A percentile compares a stretch with the other conserved stretches of the same genome.
These are phyloP conservation scores for Saccostrea glomerata DNA, from an alignment of 1,140 invertebrate genomes.

Conservation along the genomic window DNA sequence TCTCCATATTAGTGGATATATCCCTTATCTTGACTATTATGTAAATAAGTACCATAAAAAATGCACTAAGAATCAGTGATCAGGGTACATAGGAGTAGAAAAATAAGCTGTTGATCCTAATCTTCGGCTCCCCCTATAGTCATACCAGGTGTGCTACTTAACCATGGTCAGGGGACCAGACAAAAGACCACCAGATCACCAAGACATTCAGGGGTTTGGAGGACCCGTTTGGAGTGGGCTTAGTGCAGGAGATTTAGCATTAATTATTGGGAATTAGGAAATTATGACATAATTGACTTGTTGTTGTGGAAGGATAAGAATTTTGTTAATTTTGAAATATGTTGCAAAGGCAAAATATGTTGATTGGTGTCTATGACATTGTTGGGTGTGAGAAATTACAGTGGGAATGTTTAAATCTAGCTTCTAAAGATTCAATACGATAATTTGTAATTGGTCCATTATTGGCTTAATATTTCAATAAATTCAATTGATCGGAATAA, in stretches of 20 bases:
- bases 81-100: neutral
- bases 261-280: neutral
- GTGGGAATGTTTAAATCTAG: neutral
- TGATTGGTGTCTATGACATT: neutral
- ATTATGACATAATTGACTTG: slow-evolving; percentile 15
- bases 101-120: slow-evolving; percentile 15
- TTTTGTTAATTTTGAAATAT: neutral
- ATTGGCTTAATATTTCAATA: neutral
- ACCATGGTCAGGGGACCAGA: neutral
- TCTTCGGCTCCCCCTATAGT: neutral
- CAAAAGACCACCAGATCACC: slow-evolving; percentile 13
- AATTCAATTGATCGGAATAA: slow-evolving; percentile 8
- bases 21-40: neutral
- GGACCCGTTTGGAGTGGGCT: slow-evolving; percentile 19
- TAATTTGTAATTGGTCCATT: slow-evolving; percentile 2
- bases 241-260: neutral
- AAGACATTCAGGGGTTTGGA: neutral
- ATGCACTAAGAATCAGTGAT: neutral
- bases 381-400: slow-evolving; percentile 29
- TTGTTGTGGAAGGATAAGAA: neutral
- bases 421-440: neutral
- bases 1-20: neutral
- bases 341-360: neutral
- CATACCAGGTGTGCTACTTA: neutral
- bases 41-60: neutral